Evolutionary conservation across 2,888 invertebrate species (phyloP).

Genomic region (Agelastica alni): DNA sequence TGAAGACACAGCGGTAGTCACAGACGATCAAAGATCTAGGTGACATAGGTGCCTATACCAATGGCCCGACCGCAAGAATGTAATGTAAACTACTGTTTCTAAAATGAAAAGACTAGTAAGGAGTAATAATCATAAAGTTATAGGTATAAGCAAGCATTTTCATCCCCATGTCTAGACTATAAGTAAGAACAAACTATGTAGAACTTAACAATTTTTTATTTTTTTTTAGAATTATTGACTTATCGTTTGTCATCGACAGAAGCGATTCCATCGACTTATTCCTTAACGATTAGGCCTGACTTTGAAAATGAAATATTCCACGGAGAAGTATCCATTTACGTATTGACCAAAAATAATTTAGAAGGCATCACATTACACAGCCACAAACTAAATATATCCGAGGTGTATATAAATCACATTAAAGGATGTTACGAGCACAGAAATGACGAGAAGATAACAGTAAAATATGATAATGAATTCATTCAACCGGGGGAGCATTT

Average conservation of each 20-base stretch:
- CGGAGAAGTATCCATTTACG: conserved; percentile 40
- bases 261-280: conserved; percentile 39
- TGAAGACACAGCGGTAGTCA: too few relatives aligned
- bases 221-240: conserved; percentile 14
- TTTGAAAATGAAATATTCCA: conserved; percentile 37
- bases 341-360: conserved; percentile 25
- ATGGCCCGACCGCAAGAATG: too few relatives aligned
- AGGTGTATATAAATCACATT: conserved; percentile 30
- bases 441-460: conserved; percentile 29
- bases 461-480: conserved; percentile 32
- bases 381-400: conserved; percentile 34
- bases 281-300: conserved; percentile 39
- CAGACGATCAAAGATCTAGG: too few relatives aligned
- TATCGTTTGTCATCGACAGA: conserved; percentile 29
- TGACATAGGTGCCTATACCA: too few relatives aligned
- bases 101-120: too few relatives aligned
- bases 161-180: too few relatives aligned
- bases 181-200: too few relatives aligned
- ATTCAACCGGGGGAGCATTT: conserved; percentile 58
- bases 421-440: conserved; percentile 36
- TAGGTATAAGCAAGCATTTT: too few relatives aligned
- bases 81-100: too few relatives aligned
- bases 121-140: too few relatives aligned
- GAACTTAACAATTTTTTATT: neutral
- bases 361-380: conserved; percentile 42